These are phyloP conservation scores for Aquatica leii DNA, from an alignment of 2,888 invertebrate species.

Conservation along the genomic window DNA sequence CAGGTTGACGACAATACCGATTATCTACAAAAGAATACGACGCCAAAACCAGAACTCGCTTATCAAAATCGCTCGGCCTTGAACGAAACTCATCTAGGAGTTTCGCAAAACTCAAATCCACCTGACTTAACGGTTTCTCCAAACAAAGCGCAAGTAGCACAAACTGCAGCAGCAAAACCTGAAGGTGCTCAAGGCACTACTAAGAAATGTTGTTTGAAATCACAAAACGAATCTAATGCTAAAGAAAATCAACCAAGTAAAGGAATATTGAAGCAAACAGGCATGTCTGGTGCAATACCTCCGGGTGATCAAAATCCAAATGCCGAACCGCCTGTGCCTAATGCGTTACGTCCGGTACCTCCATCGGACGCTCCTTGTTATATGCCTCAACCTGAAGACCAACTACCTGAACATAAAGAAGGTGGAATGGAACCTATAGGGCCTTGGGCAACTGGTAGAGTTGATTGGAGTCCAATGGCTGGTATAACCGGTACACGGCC, in stretches of 20 bases:
- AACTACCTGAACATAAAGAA: conserved; percentile 55
- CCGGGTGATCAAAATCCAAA: conserved; percentile 20
- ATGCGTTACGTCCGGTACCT: conserved; percentile 25
- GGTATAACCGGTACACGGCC: conserved; percentile 78
- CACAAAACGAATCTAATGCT: conserved; percentile 1
- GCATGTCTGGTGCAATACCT: not conserved
- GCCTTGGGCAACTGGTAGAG: conserved; percentile 77
- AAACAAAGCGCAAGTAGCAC: conserved; percentile 8
- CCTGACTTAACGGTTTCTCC: conserved; percentile 48
- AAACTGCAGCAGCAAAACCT: not conserved
- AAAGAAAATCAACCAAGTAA: conserved; percentile 31
- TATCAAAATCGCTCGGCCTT: conserved; percentile 39
- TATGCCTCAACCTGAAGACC: conserved; percentile 66
- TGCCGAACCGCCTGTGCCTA: conserved; percentile 31
- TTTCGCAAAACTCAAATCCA: conserved; percentile 42
- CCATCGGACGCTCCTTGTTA: conserved; percentile 60
- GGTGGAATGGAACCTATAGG: conserved; percentile 64
- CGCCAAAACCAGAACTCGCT: conserved; percentile 47
- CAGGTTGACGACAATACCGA: conserved; percentile 42
- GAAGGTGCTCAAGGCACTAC: not conserved
- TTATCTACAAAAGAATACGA: conserved; percentile 45
- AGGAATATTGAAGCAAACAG: conserved; percentile 37
- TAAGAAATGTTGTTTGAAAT: too few relatives aligned
- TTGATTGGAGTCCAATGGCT: conserved; percentile 76
- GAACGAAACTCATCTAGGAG: conserved; percentile 46